A percentile compares a stretch with the other conserved stretches of the same genome.
Conservation (phyloP, 2,113 vertebrate genomes). For the Paedocypris sp. region DNA sequence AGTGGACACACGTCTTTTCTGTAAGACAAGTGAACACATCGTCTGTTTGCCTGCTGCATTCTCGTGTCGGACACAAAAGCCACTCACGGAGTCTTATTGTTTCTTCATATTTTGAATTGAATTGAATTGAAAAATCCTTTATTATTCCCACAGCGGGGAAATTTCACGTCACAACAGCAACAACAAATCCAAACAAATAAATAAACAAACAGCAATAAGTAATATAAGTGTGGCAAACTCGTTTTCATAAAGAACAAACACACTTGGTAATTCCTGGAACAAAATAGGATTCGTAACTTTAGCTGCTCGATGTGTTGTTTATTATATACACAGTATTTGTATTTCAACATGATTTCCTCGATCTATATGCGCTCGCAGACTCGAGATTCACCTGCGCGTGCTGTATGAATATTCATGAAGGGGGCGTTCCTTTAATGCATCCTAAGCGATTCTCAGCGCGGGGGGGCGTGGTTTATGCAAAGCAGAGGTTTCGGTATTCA, state of each 20-base stretch:
- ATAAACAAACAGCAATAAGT: too few species aligned
- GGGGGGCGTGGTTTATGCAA: not conserved
- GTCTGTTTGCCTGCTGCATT: constrained; percentile 8
- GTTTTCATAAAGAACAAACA: too few species aligned
- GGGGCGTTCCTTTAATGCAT: not conserved
- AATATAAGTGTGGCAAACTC: too few species aligned
- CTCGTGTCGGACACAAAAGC: not conserved
- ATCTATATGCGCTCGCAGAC: not conserved
- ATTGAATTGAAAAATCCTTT: too few species aligned
- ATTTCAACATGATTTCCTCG: too few species aligned
- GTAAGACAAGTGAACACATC: constrained; percentile 9
- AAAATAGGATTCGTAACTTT: too few species aligned
- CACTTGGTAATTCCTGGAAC: too few species aligned
- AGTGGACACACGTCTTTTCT: not conserved
- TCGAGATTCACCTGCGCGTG: not conserved
- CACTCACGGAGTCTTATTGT: not conserved
- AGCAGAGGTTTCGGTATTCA: not conserved
- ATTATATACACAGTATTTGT: too few species aligned
- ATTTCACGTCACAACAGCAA: too few species aligned
- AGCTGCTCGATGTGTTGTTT: too few species aligned
- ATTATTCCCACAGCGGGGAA: too few species aligned
- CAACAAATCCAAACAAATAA: too few species aligned
- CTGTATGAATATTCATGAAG: not conserved
- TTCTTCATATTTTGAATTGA: not conserved
- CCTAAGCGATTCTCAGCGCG: not conserved